Evolutionary conservation across 2,113 vertebrate genomes (phyloP), one percentile per base, ranked within the genome.

Genomic region (Columbina picui): DNA sequence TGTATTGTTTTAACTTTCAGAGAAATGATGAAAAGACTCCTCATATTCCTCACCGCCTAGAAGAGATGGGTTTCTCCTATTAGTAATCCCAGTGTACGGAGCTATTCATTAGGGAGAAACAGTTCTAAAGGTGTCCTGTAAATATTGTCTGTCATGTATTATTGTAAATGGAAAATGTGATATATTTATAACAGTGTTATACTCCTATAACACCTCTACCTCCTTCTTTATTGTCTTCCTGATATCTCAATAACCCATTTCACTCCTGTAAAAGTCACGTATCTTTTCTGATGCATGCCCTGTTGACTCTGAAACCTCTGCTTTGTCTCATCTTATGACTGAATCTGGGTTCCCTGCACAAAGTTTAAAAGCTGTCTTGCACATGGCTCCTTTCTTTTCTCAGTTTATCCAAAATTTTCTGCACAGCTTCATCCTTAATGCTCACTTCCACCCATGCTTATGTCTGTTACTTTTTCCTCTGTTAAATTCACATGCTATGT

Each of bases 1-100:
- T 69, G 10, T 81, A 21, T 6, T 89, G 10, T 71, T 93, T 91
- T 87, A 71, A 57, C 45, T 96, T 97, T 61, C 92, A 97, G 93
- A 87, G 53, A 75, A 84, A 73, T 10, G 7, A 45, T 12, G 73
- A 74, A 87, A 81, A 52, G 47, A 49, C 39, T 68, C 26, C 27
- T 94, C 41, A 25, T 32, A 68, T 84, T 85, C 25, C 25, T 53
- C 19, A 47, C 10, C 4, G 4, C 19, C 15, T 50, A 6, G 60
- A 95, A 86, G 68, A 93, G 15, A 90, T 22, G 53, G 3, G 11
- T 10, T 87, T 87, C 71, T 68, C 32, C 12, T 70, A 3, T 25
- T 60, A 77, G 23, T 41, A 70, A 47, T 55, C 10, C 18, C 17
- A 60, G 64, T 22, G 11, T 19, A 80, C 34, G 25, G 61, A 83